Conservation (phyloP, 2,113 vertebrate genomes). For the Bos javanicus region DNA sequence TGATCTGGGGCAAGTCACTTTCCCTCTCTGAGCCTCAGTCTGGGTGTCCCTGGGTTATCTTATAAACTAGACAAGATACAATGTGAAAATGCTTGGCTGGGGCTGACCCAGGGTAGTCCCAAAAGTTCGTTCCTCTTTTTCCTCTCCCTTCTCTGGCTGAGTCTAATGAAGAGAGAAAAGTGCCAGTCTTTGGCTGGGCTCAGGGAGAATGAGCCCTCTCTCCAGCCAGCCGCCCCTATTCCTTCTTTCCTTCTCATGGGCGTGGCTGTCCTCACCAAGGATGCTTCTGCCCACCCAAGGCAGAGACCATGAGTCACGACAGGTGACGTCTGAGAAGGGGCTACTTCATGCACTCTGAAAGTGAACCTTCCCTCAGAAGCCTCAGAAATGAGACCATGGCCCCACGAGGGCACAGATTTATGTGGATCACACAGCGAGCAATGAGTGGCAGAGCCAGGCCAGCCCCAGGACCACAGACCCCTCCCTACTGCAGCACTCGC, state of each 20-base stretch:
- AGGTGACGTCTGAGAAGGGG: neutral
- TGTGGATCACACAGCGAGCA: neutral
- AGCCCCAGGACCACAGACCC: neutral
- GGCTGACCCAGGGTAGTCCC: neutral
- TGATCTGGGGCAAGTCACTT: neutral
- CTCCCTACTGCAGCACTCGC: rapidly evolving
- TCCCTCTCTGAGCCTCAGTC: neutral
- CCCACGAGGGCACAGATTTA: neutral
- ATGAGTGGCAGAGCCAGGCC: neutral
- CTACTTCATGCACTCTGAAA: neutral
- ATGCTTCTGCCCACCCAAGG: neutral
- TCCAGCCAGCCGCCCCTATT: neutral
- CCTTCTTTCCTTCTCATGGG: neutral
- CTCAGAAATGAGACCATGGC: neutral
- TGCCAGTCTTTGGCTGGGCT: neutral
- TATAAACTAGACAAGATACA: neutral
- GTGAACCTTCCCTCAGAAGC: neutral
- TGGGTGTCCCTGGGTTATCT: neutral
- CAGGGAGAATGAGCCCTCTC: neutral
- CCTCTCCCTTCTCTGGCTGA: neutral
- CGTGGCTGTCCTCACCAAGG: neutral
- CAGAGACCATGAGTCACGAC: no score
- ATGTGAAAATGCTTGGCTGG: neutral
- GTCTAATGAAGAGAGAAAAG: neutral
- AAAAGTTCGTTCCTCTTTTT: neutral